Percentiles rank a stretch among this genome's conserved stretches.
phyloP scores from a whole-genome alignment of 2,888 invertebrate species.

The Drosophila leonis region DNA sequence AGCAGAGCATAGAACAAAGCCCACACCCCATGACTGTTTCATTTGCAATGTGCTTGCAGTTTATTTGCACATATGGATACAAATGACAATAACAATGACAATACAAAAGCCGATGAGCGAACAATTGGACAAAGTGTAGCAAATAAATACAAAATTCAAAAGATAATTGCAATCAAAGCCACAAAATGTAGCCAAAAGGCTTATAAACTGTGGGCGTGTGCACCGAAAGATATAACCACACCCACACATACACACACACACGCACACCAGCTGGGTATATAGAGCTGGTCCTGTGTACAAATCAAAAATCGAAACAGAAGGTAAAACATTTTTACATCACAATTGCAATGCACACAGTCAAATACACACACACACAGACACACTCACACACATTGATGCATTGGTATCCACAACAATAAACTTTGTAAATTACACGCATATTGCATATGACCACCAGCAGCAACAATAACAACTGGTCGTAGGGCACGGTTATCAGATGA shows the following conservation, averaged over 20 bases:
- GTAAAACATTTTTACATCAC: conserved; percentile 62
- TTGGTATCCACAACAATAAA: conserved; percentile 10
- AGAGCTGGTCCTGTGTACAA: conserved; percentile 7
- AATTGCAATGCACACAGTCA: conserved; percentile 46
- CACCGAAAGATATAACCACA: conserved; percentile 24
- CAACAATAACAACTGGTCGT: conserved; percentile 11
- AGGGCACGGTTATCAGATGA: conserved; percentile 6
- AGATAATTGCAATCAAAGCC: conserved; percentile 83
- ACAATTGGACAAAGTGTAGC: conserved; percentile 80
- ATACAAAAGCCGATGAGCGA: conserved; percentile 60
- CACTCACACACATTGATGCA: conserved; percentile 8
- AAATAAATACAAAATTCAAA: conserved; percentile 80
- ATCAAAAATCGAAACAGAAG: conserved; percentile 47
- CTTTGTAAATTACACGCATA: conserved; percentile 32
- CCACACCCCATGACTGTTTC: conserved; percentile 16
- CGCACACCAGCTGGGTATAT: neutral
- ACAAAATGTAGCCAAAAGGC: conserved; percentile 81
- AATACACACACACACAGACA: conserved; percentile 10
- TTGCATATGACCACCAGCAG: conserved; percentile 27
- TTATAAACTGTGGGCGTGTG: conserved; percentile 72
- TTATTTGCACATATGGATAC: conserved; percentile 57
- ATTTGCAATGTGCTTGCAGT: conserved; percentile 37
- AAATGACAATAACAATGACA: conserved; percentile 58
- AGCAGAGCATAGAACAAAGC: conserved; percentile 11
- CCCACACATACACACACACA: neutral